These are phyloP conservation scores for Arenicola marina DNA, from an alignment of 2,888 invertebrate species.

Conservation along the genomic window DNA sequence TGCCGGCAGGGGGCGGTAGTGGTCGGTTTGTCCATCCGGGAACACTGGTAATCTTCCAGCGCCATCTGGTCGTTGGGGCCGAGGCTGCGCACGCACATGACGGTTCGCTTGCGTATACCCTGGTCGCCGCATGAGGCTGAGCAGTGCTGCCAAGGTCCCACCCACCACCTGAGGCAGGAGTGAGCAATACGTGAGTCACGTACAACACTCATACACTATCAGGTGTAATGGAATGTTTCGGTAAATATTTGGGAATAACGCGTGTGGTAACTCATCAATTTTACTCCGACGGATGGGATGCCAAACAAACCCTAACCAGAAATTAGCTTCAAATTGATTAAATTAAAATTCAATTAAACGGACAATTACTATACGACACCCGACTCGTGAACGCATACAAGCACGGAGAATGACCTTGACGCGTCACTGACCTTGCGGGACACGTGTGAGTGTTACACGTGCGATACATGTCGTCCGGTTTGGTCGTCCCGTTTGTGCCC, in stretches of 20 bases:
- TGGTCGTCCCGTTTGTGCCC: constrained; percentile 44
- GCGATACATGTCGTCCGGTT: constrained; percentile 67
- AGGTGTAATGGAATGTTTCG: background rate
- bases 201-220: background rate
- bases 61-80: constrained; percentile 70
- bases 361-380: too few species aligned
- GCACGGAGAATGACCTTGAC: constrained; percentile 1
- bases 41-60: constrained; percentile 76
- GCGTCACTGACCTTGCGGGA: constrained; percentile 65
- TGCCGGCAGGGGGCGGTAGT: constrained; percentile 64
- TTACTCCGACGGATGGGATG: too few species aligned
- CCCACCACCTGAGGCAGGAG: constrained; percentile 75
- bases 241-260: too few species aligned
- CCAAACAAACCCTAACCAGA: background rate
- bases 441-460: constrained; percentile 72
- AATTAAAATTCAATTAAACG: background rate
- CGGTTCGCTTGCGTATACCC: constrained; percentile 58
- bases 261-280: too few species aligned
- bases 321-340: background rate
- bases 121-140: constrained; percentile 69
- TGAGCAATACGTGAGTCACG: background rate
- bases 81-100: constrained; percentile 61
- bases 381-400: too few species aligned
- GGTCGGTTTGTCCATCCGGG: constrained; percentile 69
- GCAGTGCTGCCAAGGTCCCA: constrained; percentile 85